Conservation (phyloP, 2,888 invertebrate species). For the Noctua pronuba region DNA sequence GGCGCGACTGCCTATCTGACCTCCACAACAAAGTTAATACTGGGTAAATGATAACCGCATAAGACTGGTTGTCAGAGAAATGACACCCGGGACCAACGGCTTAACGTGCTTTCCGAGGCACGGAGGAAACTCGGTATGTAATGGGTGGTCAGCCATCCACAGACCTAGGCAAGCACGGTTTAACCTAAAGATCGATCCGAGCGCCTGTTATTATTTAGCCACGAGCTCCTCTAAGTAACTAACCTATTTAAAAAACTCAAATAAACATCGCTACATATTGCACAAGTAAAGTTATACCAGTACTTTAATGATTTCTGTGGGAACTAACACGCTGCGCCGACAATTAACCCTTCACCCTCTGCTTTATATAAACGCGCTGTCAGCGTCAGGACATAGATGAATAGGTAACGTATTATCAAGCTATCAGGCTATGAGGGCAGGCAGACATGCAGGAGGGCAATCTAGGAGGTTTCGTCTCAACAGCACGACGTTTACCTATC, state of each 20-base stretch:
- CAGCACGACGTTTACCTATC: too few relatives aligned
- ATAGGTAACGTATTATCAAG: conserved; percentile 13
- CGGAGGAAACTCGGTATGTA: too few relatives aligned
- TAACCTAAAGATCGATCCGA: too few relatives aligned
- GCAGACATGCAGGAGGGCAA: background rate
- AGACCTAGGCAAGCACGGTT: too few relatives aligned
- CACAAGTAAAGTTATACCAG: conserved; percentile 4
- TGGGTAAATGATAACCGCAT: too few relatives aligned
- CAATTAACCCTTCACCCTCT: conserved; percentile 76
- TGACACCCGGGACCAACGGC: too few relatives aligned
- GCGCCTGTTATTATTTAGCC: too few relatives aligned
- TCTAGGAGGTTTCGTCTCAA: background rate
- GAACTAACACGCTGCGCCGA: conserved; percentile 62
- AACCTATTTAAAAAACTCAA: background rate
- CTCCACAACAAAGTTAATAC: too few relatives aligned
- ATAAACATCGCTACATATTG: background rate
- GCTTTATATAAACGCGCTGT: conserved; percentile 50
- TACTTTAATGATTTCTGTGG: conserved; percentile 62
- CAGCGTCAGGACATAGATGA: conserved; percentile 29
- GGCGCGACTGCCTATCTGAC: too few relatives aligned
- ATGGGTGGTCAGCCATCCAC: too few relatives aligned
- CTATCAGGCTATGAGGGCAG: background rate
- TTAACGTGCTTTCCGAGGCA: too few relatives aligned
- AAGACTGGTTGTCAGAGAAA: too few relatives aligned
- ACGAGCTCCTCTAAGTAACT: background rate